These are phyloP conservation scores for Ormyrus rosae DNA, from an alignment of 2,888 invertebrate species.

Conservation along the genomic window DNA sequence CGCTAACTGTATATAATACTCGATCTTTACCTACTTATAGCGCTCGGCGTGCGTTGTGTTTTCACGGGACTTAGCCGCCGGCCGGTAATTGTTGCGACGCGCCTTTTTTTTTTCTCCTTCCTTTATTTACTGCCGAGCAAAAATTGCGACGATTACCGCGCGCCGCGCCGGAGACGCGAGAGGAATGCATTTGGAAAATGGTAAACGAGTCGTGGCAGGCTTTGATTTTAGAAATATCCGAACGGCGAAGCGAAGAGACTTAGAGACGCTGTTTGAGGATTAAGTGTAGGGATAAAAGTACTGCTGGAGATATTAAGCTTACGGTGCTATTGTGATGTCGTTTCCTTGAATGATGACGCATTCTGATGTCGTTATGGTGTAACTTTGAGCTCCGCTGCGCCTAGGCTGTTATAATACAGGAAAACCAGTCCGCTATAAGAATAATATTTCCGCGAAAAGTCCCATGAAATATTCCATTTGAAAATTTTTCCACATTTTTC, in stretches of 20 bases:
- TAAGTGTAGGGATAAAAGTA: too few species aligned
- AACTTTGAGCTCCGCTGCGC: not conserved
- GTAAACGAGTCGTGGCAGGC: too few species aligned
- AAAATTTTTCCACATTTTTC: not conserved
- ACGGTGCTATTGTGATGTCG: conserved; percentile 9
- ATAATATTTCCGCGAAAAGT: not conserved
- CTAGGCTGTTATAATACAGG: not conserved
- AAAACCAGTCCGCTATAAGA: not conserved
- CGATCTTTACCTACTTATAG: conserved; percentile 56
- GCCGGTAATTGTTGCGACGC: too few species aligned
- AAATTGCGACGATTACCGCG: not conserved
- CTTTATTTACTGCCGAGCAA: not conserved
- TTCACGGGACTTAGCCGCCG: not conserved
- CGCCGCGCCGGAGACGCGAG: not conserved
- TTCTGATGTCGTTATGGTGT: not conserved
- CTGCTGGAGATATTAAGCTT: not conserved
- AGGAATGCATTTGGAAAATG: not conserved
- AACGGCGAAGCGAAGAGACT: too few species aligned
- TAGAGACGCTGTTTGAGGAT: too few species aligned
- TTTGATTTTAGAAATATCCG: too few species aligned
- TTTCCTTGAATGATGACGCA: conserved; percentile 11
- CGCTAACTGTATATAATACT: conserved; percentile 57
- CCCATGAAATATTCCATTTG: not conserved
- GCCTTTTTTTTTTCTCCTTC: too few species aligned
- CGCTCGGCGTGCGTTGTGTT: conserved; percentile 6